phyloP scores from a whole-genome alignment of 2,888 invertebrate species.

The Neoaliturus tenellus region DNA sequence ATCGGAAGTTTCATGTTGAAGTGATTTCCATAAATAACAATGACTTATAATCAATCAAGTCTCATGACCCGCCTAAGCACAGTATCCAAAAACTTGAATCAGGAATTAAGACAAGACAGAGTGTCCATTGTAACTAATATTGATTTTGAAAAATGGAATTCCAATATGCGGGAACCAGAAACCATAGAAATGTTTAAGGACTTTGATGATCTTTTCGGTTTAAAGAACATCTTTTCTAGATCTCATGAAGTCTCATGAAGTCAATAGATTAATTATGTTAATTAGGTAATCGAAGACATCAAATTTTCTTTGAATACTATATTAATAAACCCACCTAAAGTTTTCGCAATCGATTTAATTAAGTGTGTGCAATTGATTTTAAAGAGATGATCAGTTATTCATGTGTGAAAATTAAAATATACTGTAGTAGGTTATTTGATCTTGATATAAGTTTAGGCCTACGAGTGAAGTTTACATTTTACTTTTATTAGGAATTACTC shows the following conservation, averaged over 20 bases:
- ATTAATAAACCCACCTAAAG: too few relatives aligned
- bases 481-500: too few relatives aligned
- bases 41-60: conserved; percentile 23
- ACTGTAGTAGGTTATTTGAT: too few relatives aligned
- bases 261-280: too few relatives aligned
- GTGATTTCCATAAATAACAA: conserved; percentile 27
- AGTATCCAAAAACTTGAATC: not conserved
- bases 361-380: too few relatives aligned
- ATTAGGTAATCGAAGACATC: too few relatives aligned
- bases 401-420: too few relatives aligned
- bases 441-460: too few relatives aligned
- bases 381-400: too few relatives aligned
- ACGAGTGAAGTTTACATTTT: too few relatives aligned
- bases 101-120: not conserved
- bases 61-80: not conserved
- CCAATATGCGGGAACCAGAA: not conserved
- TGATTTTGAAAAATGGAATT: conserved; percentile 19
- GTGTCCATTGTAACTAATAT: not conserved
- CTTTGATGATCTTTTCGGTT: not conserved
- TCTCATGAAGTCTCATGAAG: conserved; percentile 29
- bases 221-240: not conserved
- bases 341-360: too few relatives aligned
- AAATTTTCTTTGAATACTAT: too few relatives aligned
- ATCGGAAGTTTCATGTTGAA: not conserved
- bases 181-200: not conserved